These are phyloP conservation scores for Timema podura DNA, from an alignment of 2,888 invertebrate genomes.

Conservation along the genomic window DNA sequence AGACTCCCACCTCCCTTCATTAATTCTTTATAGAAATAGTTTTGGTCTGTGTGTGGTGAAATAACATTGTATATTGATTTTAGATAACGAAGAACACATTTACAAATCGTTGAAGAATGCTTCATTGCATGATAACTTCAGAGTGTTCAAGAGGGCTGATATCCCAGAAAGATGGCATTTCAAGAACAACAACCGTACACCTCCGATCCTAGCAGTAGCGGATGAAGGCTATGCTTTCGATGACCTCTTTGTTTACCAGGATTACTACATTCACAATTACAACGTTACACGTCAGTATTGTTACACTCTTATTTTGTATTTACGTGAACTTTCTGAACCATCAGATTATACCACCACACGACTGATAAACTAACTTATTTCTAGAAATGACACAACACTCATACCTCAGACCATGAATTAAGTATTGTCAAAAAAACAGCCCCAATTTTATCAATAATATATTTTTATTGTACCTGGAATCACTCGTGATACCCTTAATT, in stretches of 20 bases:
- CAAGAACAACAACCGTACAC: slow-evolving; percentile 54
- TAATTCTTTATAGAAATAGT: too few species aligned
- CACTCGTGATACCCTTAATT: too few species aligned
- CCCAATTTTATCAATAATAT: too few species aligned
- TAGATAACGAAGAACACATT: slow-evolving; percentile 49
- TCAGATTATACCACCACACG: too few species aligned
- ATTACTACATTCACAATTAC: slow-evolving; percentile 6
- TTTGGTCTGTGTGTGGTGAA: not conserved
- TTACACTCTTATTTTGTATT: too few species aligned
- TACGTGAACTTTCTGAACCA: too few species aligned
- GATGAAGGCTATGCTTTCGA: slow-evolving; percentile 59
- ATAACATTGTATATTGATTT: not conserved
- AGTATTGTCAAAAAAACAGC: too few species aligned
- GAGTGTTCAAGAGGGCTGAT: slow-evolving; percentile 57
- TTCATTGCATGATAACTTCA: slow-evolving; percentile 46
- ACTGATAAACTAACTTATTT: too few species aligned
- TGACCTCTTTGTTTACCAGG: slow-evolving; percentile 37
- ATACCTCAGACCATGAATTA: too few species aligned
- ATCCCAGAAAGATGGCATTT: slow-evolving; percentile 60
- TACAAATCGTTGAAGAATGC: slow-evolving; percentile 49
- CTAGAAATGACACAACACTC: too few species aligned
- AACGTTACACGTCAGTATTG: slow-evolving; percentile 3
- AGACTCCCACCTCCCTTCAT: too few species aligned
- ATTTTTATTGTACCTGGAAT: too few species aligned
- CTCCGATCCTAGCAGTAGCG: slow-evolving; percentile 59